A percentile compares a stretch with the other conserved stretches of the same genome.
phyloP scores from a whole-genome alignment of 2,888 invertebrate genomes.

The Dryobota labecula region DNA sequence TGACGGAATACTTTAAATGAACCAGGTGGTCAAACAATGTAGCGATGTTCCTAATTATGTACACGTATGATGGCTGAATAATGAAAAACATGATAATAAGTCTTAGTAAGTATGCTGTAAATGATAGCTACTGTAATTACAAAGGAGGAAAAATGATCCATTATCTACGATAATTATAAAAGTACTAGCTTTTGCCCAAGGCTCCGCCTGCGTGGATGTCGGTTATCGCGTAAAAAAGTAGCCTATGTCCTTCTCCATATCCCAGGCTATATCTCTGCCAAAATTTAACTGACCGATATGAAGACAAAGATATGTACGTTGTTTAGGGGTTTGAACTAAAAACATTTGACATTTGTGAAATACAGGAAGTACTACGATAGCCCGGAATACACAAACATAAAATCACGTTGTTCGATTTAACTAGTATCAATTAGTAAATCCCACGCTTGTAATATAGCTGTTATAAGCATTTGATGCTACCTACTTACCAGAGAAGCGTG shows the following conservation, averaged over 20 bases:
- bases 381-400: slow-evolving; percentile 20
- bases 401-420: slow-evolving; percentile 30
- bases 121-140: slow-evolving; percentile 15
- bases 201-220: no score
- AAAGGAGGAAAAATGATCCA: slow-evolving; percentile 16
- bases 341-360: no score
- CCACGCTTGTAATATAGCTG: slow-evolving; percentile 1
- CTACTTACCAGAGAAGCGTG: not conserved
- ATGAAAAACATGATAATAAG: slow-evolving; percentile 9
- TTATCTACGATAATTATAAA: slow-evolving; percentile 1
- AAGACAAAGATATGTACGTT: slow-evolving; percentile 20
- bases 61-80: slow-evolving; percentile 16
- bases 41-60: slow-evolving; percentile 9
- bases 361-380: slow-evolving; percentile 17
- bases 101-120: slow-evolving; percentile 2
- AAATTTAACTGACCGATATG: slow-evolving; percentile 6
- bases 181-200: no score
- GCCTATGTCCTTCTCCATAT: no score
- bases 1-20: slow-evolving; percentile 44
- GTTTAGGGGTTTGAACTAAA: slow-evolving; percentile 16
- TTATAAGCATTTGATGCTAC: slow-evolving; percentile 1
- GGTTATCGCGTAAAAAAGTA: no score
- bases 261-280: no score
- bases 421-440: slow-evolving; percentile 28
- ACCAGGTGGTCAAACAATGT: slow-evolving; percentile 43